Conservation (phyloP, 1,140 invertebrate species). For the Anastrepha obliqua region DNA sequence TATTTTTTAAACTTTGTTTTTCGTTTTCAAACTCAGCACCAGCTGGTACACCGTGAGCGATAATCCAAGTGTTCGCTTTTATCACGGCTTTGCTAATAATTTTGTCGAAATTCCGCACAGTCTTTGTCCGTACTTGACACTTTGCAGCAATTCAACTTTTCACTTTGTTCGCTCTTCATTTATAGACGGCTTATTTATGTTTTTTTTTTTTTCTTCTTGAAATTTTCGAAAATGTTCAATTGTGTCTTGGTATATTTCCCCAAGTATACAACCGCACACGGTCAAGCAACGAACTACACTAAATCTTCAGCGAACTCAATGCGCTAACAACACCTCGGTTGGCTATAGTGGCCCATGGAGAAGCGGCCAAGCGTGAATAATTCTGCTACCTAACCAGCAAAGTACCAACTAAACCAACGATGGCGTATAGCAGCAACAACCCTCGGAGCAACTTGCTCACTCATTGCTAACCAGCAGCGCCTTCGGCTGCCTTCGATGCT, state of each 20-base stretch:
- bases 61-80: constrained; percentile 73
- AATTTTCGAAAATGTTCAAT: constrained; percentile 28
- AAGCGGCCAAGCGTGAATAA: constrained; percentile 64
- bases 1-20: constrained; percentile 17
- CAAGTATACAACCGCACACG: constrained; percentile 69
- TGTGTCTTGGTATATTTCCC: background rate
- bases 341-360: constrained; percentile 47
- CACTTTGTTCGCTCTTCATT: background rate
- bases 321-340: constrained; percentile 70
- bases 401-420: background rate
- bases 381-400: constrained; percentile 33
- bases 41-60: constrained; percentile 69
- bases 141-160: background rate
- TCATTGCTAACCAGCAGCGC: background rate
- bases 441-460: background rate
- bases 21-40: constrained; percentile 23
- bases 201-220: constrained; percentile 33
- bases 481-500: background rate
- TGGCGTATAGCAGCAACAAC: background rate
- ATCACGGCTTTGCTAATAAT: constrained; percentile 67
- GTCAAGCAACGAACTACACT: constrained; percentile 73
- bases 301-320: constrained; percentile 62
- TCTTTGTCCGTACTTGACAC: background rate
- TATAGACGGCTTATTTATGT: constrained; percentile 17
- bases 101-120: background rate